Conservation (phyloP, 2,113 vertebrate species). For the Coryphaenoides rupestris region DNA sequence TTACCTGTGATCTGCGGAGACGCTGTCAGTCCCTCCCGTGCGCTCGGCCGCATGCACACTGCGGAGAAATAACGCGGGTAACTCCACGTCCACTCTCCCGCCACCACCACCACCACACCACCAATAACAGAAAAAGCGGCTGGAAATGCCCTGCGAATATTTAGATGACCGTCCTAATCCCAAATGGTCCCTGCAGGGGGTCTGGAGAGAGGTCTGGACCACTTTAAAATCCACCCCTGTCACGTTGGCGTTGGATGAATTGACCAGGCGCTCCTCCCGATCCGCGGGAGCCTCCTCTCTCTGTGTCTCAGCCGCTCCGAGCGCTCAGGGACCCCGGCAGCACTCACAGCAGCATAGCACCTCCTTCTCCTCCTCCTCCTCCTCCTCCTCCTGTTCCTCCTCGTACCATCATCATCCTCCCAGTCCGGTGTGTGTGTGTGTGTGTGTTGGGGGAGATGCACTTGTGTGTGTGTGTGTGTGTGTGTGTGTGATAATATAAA, state of each 20-base stretch:
- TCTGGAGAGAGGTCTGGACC: too few relatives aligned
- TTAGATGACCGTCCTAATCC: too few relatives aligned
- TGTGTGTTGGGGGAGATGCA: neutral
- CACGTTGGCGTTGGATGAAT: too few relatives aligned
- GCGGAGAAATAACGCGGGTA: conserved; percentile 74
- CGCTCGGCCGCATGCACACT: conserved; percentile 78
- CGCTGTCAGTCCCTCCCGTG: conserved; percentile 66
- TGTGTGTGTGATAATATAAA: conserved; percentile 25
- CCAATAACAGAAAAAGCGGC: neutral
- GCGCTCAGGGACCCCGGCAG: conserved; percentile 56
- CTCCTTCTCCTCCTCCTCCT: conserved; percentile 38
- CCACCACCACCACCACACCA: conserved; percentile 13
- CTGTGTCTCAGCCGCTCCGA: conserved; percentile 53
- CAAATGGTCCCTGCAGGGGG: too few relatives aligned
- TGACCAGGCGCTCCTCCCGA: too few relatives aligned
- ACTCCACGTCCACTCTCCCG: conserved; percentile 65
- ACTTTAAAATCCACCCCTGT: too few relatives aligned
- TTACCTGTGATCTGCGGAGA: conserved; percentile 78
- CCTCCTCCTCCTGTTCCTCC: conserved; percentile 41
- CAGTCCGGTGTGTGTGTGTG: too few relatives aligned
- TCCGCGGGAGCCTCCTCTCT: conserved; percentile 54
- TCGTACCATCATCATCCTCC: too few relatives aligned
- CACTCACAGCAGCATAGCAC: conserved; percentile 46
- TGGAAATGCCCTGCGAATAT: conserved; percentile 29
- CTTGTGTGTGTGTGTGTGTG: neutral